Evolutionary conservation across 2,797 vertebrate species (phyloP), one percentile per base, ranked within the genome.

Genomic region (Sebastolobus alascanus): DNA sequence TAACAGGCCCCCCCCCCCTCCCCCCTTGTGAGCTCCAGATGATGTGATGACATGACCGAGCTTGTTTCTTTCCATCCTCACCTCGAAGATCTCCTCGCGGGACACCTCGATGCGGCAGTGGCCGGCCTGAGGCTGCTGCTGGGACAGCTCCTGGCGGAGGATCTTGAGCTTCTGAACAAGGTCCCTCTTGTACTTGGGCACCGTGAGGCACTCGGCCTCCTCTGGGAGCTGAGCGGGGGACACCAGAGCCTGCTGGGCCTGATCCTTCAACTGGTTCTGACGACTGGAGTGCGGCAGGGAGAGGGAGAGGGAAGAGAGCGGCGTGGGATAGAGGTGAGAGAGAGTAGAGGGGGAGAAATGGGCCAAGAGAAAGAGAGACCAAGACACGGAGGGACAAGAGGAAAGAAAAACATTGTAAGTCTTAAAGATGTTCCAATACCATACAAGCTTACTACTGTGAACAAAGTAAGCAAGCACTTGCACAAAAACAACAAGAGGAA

Each of bases 71-170:
- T 79, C 46, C 59, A 13, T 38, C 31, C 80, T 91, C 95, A 98
- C 98, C 97, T 99, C 98, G 90, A 99, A 99, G 94, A 99, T 98
- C 92, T 99, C 98, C 92, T 99, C 97, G 20, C 98, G 97, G 90
- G 98, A 99, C 37, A 99, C 98, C 94, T 99, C 98, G 5, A 99
- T 97, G 88, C 98, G 98, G 91, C 98, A 99, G 87, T 99, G 98
- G 11, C 98, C 98, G 0, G 98, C 98, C 85, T 99, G 98, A 1
- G 98, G 98, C 35, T 99, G 98, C 95, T 99, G 98, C 88, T 99
- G 96, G 13, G 97, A 97, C 64, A 99, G 97, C 58, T 99, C 97
- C 0, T 99, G 98, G 46, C 98, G 95, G 46, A 99, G 97, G 84
- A 97, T 96, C 93, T 99, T 99, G 12, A 99, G 93, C 75, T 99